These are phyloP conservation scores for Hydrozoanthus tunicans DNA, from an alignment of 64 coral and sea anemone genomes.

Conservation along the genomic window DNA sequence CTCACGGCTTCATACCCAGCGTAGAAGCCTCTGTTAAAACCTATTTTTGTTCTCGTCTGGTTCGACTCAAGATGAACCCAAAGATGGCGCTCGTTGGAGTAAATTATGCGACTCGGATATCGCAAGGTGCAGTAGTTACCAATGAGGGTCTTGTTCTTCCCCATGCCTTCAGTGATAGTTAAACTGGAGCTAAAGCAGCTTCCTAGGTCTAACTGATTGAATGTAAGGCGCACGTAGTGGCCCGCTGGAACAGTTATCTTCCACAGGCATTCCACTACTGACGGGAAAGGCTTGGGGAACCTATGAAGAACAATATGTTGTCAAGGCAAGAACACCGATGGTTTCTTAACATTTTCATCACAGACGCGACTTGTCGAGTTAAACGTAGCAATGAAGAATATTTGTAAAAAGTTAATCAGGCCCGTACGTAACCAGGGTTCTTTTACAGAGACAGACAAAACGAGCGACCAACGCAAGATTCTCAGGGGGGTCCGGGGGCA, in stretches of 20 bases:
- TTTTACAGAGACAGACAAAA: no score
- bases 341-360: no score
- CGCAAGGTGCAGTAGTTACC: background rate
- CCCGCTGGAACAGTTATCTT: slow-evolving; percentile 3
- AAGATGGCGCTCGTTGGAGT: background rate
- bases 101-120: slow-evolving; percentile 2
- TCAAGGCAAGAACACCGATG: background rate
- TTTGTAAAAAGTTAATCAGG: background rate
- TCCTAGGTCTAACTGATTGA: background rate
- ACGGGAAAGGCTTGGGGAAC: slow-evolving; percentile 35
- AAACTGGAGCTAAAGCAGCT: slow-evolving; percentile 13
- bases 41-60: background rate
- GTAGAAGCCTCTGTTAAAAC: background rate
- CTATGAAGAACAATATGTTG: background rate
- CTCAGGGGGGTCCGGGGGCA: no score
- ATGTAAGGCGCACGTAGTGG: slow-evolving; percentile 29
- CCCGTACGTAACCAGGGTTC: no score
- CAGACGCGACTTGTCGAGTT: no score
- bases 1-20: slow-evolving; percentile 11
- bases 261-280: slow-evolving; percentile 44
- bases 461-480: no score
- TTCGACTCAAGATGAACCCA: slow-evolving; percentile 25
- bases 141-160: background rate
- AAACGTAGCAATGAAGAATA: no score
- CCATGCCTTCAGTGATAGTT: background rate